Evolutionary conservation across 2,113 vertebrate genomes (phyloP).

Genomic region (Myotis davidii): DNA sequence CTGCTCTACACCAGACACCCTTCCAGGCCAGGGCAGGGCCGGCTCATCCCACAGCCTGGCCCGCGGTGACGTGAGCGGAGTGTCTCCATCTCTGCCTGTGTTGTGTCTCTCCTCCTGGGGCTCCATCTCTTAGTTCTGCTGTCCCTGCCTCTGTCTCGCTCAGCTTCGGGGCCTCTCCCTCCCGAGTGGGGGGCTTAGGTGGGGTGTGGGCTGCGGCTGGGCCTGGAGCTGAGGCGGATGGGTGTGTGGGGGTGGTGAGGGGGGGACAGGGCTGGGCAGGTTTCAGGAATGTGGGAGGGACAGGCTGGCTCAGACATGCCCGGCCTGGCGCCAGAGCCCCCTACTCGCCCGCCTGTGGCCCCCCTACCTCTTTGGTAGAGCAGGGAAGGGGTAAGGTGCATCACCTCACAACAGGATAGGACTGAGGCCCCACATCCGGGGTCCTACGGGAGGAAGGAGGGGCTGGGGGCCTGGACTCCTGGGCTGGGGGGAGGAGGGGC

Average conservation of each 20-base stretch:
- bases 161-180: neutral
- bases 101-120: neutral
- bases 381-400: neutral
- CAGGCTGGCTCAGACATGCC: slow-evolving; percentile 76
- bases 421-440: neutral
- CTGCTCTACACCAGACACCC: neutral
- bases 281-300: slow-evolving; percentile 79
- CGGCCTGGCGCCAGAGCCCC: slow-evolving; percentile 72
- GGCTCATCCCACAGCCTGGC: neutral
- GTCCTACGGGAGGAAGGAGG: neutral
- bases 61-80: fast-evolving
- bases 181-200: neutral
- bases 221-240: slow-evolving; percentile 40
- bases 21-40: neutral
- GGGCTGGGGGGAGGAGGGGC: neutral
- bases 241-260: slow-evolving; percentile 68
- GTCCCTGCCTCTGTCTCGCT: neutral
- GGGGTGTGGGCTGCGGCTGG: slow-evolving; percentile 31
- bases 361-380: neutral
- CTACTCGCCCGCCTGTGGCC: neutral
- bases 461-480: neutral
- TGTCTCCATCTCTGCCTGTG: neutral
- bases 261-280: slow-evolving; percentile 80
- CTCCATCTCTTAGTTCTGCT: neutral
- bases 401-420: neutral